Evolutionary conservation across 2,797 vertebrate species (phyloP).

Genomic region (Phalloptychus januarius): DNA sequence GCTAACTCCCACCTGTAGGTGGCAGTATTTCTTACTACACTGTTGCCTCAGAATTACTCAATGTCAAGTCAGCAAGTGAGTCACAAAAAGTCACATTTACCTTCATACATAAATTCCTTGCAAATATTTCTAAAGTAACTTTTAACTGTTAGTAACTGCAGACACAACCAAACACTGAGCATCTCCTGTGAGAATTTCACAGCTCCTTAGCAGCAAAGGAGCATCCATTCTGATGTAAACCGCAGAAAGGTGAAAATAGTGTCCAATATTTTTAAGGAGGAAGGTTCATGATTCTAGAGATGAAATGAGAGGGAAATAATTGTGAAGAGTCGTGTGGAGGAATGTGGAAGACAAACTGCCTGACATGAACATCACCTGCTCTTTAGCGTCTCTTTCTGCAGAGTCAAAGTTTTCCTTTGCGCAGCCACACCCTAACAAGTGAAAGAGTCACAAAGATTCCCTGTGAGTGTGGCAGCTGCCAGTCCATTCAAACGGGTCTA

Average conservation of each 20-base stretch:
- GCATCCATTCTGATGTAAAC: background rate
- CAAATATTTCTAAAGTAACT: too few relatives aligned
- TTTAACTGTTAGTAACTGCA: too few relatives aligned
- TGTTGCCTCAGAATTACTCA: background rate
- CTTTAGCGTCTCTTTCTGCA: background rate
- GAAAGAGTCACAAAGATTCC: conserved; percentile 21
- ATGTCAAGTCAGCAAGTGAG: too few relatives aligned
- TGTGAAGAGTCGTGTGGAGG: conserved; percentile 8
- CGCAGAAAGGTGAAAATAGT: background rate
- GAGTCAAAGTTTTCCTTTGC: background rate
- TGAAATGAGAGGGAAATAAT: background rate
- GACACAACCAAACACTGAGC: background rate
- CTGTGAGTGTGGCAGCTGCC: conserved; percentile 61
- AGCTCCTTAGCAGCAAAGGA: background rate
- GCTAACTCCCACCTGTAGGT: background rate
- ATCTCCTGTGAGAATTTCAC: background rate
- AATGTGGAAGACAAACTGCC: conserved; percentile 6
- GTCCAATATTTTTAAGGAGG: background rate
- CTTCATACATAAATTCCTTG: too few relatives aligned
- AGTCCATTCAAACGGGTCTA: conserved; percentile 55
- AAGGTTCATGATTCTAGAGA: background rate
- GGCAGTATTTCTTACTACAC: background rate
- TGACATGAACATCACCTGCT: conserved; percentile 6
- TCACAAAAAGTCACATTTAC: too few relatives aligned
- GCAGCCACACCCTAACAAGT: conserved; percentile 12